Conservation (phyloP, 2,113 vertebrate species). For the Chinchilla lanigera region DNA sequence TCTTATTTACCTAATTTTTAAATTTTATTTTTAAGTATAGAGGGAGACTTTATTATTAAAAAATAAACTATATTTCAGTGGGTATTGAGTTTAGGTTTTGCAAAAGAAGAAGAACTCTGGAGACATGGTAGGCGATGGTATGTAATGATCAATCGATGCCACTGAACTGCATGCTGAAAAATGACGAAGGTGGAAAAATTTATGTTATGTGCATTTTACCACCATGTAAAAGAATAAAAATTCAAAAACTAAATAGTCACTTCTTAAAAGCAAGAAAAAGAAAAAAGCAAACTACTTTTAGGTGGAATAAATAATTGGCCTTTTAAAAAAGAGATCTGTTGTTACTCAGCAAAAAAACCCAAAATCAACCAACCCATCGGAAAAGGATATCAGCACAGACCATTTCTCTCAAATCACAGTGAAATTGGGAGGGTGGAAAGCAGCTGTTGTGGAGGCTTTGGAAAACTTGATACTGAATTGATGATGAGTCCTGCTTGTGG, state of each 20-base stretch:
- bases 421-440: background rate
- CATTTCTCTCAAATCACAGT: background rate
- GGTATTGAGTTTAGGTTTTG: constrained; percentile 13
- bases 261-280: background rate
- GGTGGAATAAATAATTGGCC: background rate
- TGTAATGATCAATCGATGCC: background rate
- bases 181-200: background rate
- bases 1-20: background rate
- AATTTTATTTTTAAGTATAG: constrained; percentile 34
- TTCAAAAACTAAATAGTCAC: background rate
- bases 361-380: background rate
- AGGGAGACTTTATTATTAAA: background rate
- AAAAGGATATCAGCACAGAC: background rate
- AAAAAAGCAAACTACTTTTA: background rate
- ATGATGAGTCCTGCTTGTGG: background rate
- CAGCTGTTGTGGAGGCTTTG: background rate
- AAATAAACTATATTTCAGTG: background rate
- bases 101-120: background rate
- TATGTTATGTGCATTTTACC: background rate
- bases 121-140: background rate
- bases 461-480: background rate
- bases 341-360: background rate
- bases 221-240: background rate
- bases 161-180: background rate
- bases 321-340: background rate